These are phyloP conservation scores for Phyllotreta striolata DNA, from an alignment of 2,888 invertebrate species.

Conservation along the genomic window DNA sequence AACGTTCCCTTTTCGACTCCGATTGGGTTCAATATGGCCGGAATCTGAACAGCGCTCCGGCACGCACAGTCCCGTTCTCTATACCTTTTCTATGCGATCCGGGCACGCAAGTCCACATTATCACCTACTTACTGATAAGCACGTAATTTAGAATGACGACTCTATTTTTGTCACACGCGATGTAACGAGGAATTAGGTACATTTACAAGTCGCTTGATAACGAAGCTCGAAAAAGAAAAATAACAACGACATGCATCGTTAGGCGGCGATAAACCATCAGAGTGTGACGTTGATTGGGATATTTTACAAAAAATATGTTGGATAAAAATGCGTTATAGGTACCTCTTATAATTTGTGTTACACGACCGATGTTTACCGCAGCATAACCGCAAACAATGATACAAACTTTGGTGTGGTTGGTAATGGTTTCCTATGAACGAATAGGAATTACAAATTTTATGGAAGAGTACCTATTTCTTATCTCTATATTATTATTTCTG, in stretches of 20 bases:
- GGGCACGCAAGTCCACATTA: conserved; percentile 47
- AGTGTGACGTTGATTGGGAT: too few relatives aligned
- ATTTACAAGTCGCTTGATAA: background rate
- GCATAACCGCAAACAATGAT: too few relatives aligned
- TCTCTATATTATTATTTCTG: too few relatives aligned
- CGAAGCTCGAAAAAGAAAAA: conserved; percentile 1
- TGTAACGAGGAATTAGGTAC: conserved; percentile 2
- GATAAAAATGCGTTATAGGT: too few relatives aligned
- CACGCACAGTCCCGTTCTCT: conserved; percentile 34
- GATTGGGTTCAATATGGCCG: conserved; percentile 5
- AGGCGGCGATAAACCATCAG: background rate
- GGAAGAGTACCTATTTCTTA: too few relatives aligned
- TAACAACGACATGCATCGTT: conserved; percentile 11
- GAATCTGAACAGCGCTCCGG: conserved; percentile 42
- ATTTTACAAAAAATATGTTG: too few relatives aligned
- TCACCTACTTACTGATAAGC: conserved; percentile 47
- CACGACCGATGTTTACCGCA: too few relatives aligned
- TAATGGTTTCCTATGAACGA: too few relatives aligned
- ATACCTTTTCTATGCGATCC: conserved; percentile 26
- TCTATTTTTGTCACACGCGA: conserved; percentile 42
- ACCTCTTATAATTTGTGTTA: too few relatives aligned
- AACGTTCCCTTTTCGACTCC: too few relatives aligned
- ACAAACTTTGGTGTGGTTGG: too few relatives aligned
- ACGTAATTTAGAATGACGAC: conserved; percentile 45
- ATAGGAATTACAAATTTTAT: too few relatives aligned